Evolutionary conservation across 2,113 vertebrate species (phyloP).

Genomic region (Sciurus niger): DNA sequence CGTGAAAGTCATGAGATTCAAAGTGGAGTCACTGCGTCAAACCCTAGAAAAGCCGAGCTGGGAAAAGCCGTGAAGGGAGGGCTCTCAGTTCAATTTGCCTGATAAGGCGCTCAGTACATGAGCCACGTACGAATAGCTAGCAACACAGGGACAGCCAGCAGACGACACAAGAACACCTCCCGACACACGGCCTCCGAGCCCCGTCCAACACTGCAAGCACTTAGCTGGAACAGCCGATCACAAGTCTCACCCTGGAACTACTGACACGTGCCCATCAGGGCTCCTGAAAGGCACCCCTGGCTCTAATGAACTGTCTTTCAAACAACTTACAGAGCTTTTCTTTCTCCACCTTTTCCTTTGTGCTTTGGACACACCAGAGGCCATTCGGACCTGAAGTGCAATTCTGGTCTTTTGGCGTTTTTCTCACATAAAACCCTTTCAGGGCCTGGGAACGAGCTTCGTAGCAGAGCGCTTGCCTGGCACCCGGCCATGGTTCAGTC

Average conservation of each 20-base stretch:
- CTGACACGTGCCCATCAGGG: neutral
- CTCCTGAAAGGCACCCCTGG: too few species aligned
- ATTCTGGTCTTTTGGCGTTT: neutral
- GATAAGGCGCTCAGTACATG: neutral
- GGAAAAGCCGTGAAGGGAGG: neutral
- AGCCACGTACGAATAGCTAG: neutral
- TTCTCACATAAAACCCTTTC: neutral
- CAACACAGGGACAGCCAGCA: neutral
- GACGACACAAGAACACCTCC: neutral
- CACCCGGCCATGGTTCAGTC: too few species aligned
- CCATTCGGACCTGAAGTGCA: neutral
- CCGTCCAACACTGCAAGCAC: neutral
- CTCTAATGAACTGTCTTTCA: neutral
- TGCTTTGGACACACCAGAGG: too few species aligned
- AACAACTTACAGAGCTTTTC: neutral
- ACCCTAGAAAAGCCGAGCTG: too few species aligned
- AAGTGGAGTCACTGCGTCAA: neutral
- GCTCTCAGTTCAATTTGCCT: neutral
- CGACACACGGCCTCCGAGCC: neutral
- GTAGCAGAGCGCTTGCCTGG: too few species aligned
- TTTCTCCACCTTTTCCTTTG: neutral
- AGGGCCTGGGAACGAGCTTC: too few species aligned
- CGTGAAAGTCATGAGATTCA: neutral
- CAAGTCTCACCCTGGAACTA: neutral
- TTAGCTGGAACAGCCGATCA: too few species aligned